A percentile compares a stretch with the other conserved stretches of the same genome.
phyloP scores from a whole-genome alignment of 2,797 vertebrate genomes.

The Xiphorhynchus erythropygius region DNA sequence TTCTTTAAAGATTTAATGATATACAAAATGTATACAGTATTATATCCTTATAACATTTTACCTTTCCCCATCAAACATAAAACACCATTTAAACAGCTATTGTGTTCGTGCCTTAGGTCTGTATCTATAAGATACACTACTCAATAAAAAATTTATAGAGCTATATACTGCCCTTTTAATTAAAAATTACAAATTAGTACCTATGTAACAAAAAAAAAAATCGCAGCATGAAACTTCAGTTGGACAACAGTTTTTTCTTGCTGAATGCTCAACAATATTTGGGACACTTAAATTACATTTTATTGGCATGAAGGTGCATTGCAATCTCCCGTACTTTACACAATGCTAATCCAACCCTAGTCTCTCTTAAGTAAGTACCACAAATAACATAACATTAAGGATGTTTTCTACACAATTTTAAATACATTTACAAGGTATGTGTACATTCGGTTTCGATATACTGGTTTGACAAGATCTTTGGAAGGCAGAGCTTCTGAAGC shows the following conservation, averaged over 20 bases:
- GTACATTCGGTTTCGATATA: slow-evolving; percentile 79
- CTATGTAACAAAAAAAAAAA: slow-evolving; percentile 86
- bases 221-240: slow-evolving; percentile 84
- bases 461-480: slow-evolving; percentile 75
- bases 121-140: slow-evolving; percentile 99
- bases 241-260: slow-evolving; percentile 81
- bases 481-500: slow-evolving; percentile 79
- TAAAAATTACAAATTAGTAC: slow-evolving; percentile 92
- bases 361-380: slow-evolving; percentile 86
- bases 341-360: slow-evolving; percentile 82
- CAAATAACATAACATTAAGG: slow-evolving; percentile 80
- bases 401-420: slow-evolving; percentile 80
- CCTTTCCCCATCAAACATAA: slow-evolving; percentile 87
- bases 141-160: slow-evolving; percentile 84
- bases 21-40: slow-evolving; percentile 96
- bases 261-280: slow-evolving; percentile 83
- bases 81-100: slow-evolving; percentile 89
- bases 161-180: slow-evolving; percentile 82
- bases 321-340: slow-evolving; percentile 92
- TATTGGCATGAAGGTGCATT: slow-evolving; percentile 93
- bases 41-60: slow-evolving; percentile 84
- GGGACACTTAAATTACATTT: slow-evolving; percentile 83
- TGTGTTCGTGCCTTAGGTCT: slow-evolving; percentile 89
- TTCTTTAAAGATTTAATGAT: slow-evolving; percentile 93
- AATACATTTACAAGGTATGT: slow-evolving; percentile 80